A percentile compares a stretch with the other conserved stretches of the same genome.
These are phyloP conservation scores for Asteroscopus sphinx DNA, from an alignment of 2,888 invertebrate species.

Conservation along the genomic window DNA sequence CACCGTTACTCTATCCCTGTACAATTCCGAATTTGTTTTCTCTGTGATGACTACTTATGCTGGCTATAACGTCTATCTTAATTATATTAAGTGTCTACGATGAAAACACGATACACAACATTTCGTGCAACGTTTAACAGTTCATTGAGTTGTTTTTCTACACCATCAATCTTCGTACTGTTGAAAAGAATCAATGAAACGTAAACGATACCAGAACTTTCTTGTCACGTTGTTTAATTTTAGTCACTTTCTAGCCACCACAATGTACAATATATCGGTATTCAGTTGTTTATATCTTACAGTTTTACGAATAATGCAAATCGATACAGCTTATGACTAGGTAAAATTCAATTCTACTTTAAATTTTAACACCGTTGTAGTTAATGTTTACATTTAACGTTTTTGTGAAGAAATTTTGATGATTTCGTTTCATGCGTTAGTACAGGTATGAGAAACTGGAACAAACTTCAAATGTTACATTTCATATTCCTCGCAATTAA, in stretches of 20 bases:
- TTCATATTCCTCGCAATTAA: slow-evolving; percentile 44
- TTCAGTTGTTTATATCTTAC: slow-evolving; percentile 73
- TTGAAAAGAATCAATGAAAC: slow-evolving; percentile 40
- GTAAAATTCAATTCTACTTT: slow-evolving; percentile 84
- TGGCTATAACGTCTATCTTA: slow-evolving; percentile 55
- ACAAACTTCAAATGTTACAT: slow-evolving; percentile 48
- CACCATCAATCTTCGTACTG: slow-evolving; percentile 4
- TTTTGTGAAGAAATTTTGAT: slow-evolving; percentile 53
- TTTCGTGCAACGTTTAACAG: slow-evolving; percentile 18
- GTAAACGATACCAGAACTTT: slow-evolving; percentile 24
- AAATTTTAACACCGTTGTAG: slow-evolving; percentile 71
- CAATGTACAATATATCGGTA: slow-evolving; percentile 71
- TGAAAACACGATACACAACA: slow-evolving; percentile 21
- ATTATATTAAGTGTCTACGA: slow-evolving; percentile 36
- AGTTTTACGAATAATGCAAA: slow-evolving; percentile 78
- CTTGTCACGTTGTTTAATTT: slow-evolving; percentile 20
- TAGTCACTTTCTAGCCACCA: slow-evolving; percentile 71
- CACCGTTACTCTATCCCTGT: slow-evolving; percentile 85
- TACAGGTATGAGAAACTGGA: slow-evolving; percentile 53
- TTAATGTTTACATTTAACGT: slow-evolving; percentile 59
- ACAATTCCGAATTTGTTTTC: slow-evolving; percentile 88
- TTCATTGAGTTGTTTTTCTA: slow-evolving; percentile 32
- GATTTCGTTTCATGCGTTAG: slow-evolving; percentile 46
- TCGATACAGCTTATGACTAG: slow-evolving; percentile 88
- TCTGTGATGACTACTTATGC: slow-evolving; percentile 61